Conservation (phyloP, 2,888 invertebrate genomes). For the Caprella mutica region DNA sequence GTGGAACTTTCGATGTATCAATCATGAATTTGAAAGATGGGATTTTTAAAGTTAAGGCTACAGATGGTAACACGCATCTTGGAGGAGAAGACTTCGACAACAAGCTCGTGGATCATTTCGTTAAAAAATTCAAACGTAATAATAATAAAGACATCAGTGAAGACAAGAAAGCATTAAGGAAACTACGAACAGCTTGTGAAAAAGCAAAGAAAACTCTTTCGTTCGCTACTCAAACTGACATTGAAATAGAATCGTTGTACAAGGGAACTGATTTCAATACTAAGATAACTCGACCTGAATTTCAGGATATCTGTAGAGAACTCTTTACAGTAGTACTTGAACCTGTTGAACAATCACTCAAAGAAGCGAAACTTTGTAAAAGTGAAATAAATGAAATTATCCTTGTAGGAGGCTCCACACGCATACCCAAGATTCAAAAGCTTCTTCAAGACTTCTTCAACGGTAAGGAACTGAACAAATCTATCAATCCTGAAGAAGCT, state of each 20-base stretch:
- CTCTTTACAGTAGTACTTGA: constrained; percentile 91
- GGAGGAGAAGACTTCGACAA: constrained; percentile 78
- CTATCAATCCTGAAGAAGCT: no score
- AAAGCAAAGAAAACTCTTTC: constrained; percentile 63
- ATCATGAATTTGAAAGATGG: constrained; percentile 51
- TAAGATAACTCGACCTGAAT: constrained; percentile 84
- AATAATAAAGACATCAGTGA: constrained; percentile 44
- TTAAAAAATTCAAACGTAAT: constrained; percentile 48
- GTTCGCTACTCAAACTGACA: constrained; percentile 62
- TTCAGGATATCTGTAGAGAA: constrained; percentile 93
- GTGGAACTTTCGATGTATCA: constrained; percentile 53
- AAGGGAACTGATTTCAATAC: constrained; percentile 96
- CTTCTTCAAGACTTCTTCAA: constrained; percentile 75
- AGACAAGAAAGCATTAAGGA: constrained; percentile 49
- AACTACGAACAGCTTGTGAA: constrained; percentile 84
- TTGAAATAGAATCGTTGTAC: constrained; percentile 89
- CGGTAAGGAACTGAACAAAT: constrained; percentile 91
- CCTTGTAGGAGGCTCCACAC: constrained; percentile 87
- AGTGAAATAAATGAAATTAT: constrained; percentile 79
- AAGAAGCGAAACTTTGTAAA: constrained; percentile 95
- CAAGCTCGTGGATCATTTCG: constrained; percentile 52
- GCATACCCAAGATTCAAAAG: constrained; percentile 96
- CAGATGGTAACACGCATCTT: constrained; percentile 82
- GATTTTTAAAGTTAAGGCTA: constrained; percentile 52
- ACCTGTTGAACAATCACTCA: constrained; percentile 88